phyloP scores from a whole-genome alignment of 2,113 vertebrate genomes.

The Eidolon helvum region DNA sequence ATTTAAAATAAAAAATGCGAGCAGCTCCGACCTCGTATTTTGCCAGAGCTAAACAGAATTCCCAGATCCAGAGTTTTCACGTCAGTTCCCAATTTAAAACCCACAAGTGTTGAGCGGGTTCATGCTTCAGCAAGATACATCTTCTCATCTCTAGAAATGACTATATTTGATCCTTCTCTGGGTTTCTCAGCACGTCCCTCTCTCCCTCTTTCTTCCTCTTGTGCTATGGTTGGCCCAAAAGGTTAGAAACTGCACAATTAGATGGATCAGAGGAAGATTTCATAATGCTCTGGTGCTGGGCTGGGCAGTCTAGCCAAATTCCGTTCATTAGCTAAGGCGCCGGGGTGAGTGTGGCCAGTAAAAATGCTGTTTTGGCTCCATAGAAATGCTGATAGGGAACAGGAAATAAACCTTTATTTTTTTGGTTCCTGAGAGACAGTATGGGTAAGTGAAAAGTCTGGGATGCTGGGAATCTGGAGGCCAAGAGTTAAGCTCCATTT shows the following conservation, averaged over 20 bases:
- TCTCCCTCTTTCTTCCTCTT: slow-evolving; percentile 36
- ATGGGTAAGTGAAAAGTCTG: slow-evolving; percentile 36
- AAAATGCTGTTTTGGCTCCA: slow-evolving; percentile 73
- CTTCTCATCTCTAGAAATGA: slow-evolving; percentile 63
- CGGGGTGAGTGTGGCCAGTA: slow-evolving; percentile 66
- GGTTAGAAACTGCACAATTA: slow-evolving; percentile 64
- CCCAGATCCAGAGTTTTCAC: slow-evolving; percentile 62
- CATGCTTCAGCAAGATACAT: slow-evolving; percentile 16
- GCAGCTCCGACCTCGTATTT: slow-evolving; percentile 50
- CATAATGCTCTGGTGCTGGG: slow-evolving; percentile 64
- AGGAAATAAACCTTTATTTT: slow-evolving; percentile 51
- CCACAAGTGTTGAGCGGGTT: slow-evolving; percentile 42
- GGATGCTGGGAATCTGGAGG: not conserved
- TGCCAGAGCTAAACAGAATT: slow-evolving; percentile 78
- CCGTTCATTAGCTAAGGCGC: slow-evolving; percentile 76
- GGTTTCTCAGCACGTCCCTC: slow-evolving; percentile 4
- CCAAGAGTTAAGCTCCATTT: not conserved
- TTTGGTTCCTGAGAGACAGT: slow-evolving; percentile 30
- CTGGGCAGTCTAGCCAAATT: slow-evolving; percentile 74
- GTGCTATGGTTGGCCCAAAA: slow-evolving; percentile 55
- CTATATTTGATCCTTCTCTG: slow-evolving; percentile 43
- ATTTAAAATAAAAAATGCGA: slow-evolving; percentile 76
- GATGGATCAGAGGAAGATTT: slow-evolving; percentile 63
- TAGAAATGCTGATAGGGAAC: slow-evolving; percentile 57
- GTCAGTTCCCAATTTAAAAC: slow-evolving; percentile 65